Evolutionary conservation across 2,888 invertebrate species (phyloP), one percentile per base, ranked within the genome.

Genomic region (Julus scanicus): DNA sequence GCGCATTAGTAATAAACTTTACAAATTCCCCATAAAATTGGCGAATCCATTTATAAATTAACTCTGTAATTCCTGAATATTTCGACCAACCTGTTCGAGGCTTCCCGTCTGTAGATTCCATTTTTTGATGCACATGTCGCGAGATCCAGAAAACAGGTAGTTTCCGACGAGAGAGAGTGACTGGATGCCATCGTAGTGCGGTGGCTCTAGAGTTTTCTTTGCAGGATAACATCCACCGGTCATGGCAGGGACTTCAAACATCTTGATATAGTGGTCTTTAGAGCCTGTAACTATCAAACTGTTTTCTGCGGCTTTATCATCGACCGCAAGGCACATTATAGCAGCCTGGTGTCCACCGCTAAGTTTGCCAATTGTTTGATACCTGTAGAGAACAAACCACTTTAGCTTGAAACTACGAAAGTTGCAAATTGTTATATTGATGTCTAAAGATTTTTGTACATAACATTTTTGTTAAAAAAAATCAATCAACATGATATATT

Each of bases 141-240:
- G 93, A 8, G 96, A 96, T 71, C 96, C 97, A 91, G 96, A 96
- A 93, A 96, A 97, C 37, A 97, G 93, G 20, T 94, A 94, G 90
- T 94, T 93, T 53, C 94, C 95, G 89, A 93, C 92, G 87, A 96
- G 93, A 53, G 95, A 95, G 86, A 97, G 93, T 84, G 96, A 95
- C 92, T 97, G 96, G 88, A 97, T 96, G 44, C 97, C 97, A 92
- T 97, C 97, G 92, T 97, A 97, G 93, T 97, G 97, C 8, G 97
- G 97, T 17, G 97, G 97, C 90, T 95, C 95, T 89, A 96, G 93
- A 90, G 95, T 94, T 88, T 94, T 94, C 53, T 95, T 93, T 90
- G 94, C 94, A 91, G 93, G 92, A 87, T 94, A 92, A 90, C 94
- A 93, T n/a, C 93, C 93, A 44, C 91, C 91, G 57, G 92, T 91